phyloP scores from a whole-genome alignment of 92 coral and sea anemone species.

The Palythoa caribaeorum region DNA sequence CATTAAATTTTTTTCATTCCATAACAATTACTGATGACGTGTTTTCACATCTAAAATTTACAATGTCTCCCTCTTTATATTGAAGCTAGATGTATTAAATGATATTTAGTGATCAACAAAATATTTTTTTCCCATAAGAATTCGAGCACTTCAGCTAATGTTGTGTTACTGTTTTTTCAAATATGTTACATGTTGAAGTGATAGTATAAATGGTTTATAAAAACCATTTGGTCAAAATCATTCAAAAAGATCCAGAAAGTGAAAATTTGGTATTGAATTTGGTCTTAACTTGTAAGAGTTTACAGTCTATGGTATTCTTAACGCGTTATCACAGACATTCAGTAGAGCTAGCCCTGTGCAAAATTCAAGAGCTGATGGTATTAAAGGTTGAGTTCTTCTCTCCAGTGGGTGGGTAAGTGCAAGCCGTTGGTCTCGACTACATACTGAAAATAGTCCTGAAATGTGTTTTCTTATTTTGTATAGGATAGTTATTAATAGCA shows the following conservation, averaged over 20 bases:
- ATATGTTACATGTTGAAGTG: constrained; percentile 13
- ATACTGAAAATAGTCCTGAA: constrained; percentile 51
- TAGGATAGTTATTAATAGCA: constrained; percentile 24
- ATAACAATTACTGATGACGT: constrained; percentile 16
- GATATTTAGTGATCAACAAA: constrained; percentile 16
- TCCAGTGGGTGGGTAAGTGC: constrained; percentile 34
- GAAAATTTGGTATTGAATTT: constrained; percentile 11
- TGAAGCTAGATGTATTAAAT: neutral
- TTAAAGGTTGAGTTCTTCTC: constrained; percentile 38
- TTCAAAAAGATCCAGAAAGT: neutral
- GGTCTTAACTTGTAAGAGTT: constrained; percentile 6
- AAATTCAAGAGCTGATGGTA: constrained; percentile 36
- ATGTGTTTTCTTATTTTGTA: constrained; percentile 9
- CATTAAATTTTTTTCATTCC: neutral
- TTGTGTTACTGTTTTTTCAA: constrained; percentile 9
- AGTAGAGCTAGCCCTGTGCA: constrained; percentile 31
- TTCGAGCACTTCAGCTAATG: constrained; percentile 6
- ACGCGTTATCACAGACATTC: neutral
- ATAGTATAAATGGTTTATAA: neutral
- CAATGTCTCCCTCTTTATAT: constrained; percentile 7
- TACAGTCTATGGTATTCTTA: neutral
- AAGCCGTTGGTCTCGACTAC: constrained; percentile 33
- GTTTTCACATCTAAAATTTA: neutral
- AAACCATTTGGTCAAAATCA: neutral
- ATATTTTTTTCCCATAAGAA: constrained; percentile 10